phyloP scores from a whole-genome alignment of 2,888 invertebrate genomes.

The Brachylomia viminalis region DNA sequence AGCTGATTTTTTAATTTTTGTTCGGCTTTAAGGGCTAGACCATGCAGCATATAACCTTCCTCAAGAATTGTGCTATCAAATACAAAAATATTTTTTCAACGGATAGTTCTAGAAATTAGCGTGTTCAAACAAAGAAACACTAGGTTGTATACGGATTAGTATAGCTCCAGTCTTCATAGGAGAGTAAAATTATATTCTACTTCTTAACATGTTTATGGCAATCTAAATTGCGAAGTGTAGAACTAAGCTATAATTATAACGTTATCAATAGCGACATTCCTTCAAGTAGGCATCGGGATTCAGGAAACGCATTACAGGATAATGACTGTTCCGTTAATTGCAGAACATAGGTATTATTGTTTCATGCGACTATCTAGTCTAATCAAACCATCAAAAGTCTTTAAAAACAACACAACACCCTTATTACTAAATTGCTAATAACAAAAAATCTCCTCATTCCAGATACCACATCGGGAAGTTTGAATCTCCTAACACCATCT shows the following conservation, averaged over 20 bases:
- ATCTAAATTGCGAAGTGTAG: background rate
- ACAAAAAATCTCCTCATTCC: constrained; percentile 66
- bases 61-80: background rate
- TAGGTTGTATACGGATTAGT: too few species aligned
- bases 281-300: background rate
- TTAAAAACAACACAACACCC: background rate
- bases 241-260: background rate
- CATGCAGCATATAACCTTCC: too few species aligned
- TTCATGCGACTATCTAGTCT: too few species aligned
- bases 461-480: constrained; percentile 91
- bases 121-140: background rate
- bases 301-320: background rate
- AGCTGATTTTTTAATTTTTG: background rate
- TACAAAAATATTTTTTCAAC: background rate
- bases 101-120: background rate
- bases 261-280: background rate
- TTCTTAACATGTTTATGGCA: background rate
- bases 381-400: background rate
- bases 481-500: constrained; percentile 91
- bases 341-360: background rate
- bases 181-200: background rate
- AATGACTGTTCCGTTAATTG: background rate
- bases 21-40: too few species aligned
- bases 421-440: constrained; percentile 3
- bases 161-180: background rate